Conservation (phyloP, 1,140 invertebrate genomes). For the Littorina saxatilis region DNA sequence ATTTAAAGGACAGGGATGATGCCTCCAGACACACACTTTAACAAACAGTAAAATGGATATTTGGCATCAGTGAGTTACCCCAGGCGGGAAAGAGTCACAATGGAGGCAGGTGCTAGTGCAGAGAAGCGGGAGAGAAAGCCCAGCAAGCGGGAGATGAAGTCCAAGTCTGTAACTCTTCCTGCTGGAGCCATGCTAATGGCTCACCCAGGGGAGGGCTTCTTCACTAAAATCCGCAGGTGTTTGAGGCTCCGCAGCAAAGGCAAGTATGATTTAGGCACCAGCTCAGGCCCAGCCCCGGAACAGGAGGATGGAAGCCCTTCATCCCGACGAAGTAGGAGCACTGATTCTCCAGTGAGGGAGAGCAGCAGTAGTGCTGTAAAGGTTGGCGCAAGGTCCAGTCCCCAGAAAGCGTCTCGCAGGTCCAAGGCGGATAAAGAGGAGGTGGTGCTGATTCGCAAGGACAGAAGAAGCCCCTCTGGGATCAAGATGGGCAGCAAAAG, state of each 20-base stretch:
- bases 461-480: constrained; percentile 1
- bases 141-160: constrained; percentile 5
- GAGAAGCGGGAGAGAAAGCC: constrained; percentile 21
- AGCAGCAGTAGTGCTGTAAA: neutral
- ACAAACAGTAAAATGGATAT: too few relatives aligned
- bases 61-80: too few relatives aligned
- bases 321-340: neutral
- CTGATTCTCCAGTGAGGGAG: neutral
- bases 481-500: neutral
- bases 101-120: constrained; percentile 4
- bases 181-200: constrained; percentile 18
- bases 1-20: too few relatives aligned
- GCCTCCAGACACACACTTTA: too few relatives aligned
- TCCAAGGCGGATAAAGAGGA: constrained; percentile 40
- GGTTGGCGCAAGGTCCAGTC: constrained; percentile 7
- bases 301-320: neutral
- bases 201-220: constrained; percentile 34
- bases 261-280: constrained; percentile 34
- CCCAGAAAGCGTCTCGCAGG: constrained; percentile 18
- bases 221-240: constrained; percentile 34
- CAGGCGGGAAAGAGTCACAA: neutral
- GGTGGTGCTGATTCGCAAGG: constrained; percentile 40
- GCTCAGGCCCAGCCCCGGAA: neutral
- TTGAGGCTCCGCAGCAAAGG: constrained; percentile 41
- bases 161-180: constrained; percentile 30